A percentile compares a stretch with the other conserved stretches of the same genome.
Evolutionary conservation across 1,140 invertebrate species (phyloP).

Genomic region (Hetaerina americana): DNA sequence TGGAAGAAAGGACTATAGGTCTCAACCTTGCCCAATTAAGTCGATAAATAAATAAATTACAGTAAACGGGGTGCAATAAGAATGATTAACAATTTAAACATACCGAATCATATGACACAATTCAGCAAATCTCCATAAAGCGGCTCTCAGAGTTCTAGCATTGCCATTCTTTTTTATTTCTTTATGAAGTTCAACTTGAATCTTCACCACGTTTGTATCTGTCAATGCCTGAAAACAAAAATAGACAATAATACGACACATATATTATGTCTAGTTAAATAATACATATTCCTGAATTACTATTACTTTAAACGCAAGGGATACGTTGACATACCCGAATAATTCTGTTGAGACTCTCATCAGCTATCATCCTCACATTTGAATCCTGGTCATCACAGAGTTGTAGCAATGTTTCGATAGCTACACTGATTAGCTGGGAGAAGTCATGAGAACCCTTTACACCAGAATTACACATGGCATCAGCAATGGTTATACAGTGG

Average conservation of each 20-base stretch:
- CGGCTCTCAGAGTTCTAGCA: constrained; percentile 50
- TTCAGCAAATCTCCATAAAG: constrained; percentile 59
- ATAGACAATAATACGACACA: constrained; percentile 5
- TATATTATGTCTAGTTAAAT: constrained; percentile 16
- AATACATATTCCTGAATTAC: background rate
- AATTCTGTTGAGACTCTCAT: constrained; percentile 66
- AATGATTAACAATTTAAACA: too few relatives aligned
- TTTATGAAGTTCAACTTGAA: constrained; percentile 66
- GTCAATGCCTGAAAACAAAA: constrained; percentile 34
- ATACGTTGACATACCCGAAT: constrained; percentile 56
- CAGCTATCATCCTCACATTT: constrained; percentile 62
- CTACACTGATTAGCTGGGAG: constrained; percentile 48
- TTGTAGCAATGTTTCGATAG: constrained; percentile 54
- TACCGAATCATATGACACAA: constrained; percentile 44
- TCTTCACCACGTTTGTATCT: constrained; percentile 49
- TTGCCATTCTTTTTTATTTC: constrained; percentile 67
- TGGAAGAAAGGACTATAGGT: too few relatives aligned
- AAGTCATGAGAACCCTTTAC: constrained; percentile 42
- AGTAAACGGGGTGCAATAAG: too few relatives aligned
- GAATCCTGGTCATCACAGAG: constrained; percentile 63
- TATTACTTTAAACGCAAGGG: too few relatives aligned
- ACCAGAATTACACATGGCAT: constrained; percentile 46
- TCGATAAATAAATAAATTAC: too few relatives aligned
- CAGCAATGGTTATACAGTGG: constrained; percentile 51
- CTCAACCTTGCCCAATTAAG: too few relatives aligned